Percentiles rank a stretch among this genome's conserved stretches.
Conservation (phyloP, 2,797 vertebrate genomes). For the Crenichthys baileyi region DNA sequence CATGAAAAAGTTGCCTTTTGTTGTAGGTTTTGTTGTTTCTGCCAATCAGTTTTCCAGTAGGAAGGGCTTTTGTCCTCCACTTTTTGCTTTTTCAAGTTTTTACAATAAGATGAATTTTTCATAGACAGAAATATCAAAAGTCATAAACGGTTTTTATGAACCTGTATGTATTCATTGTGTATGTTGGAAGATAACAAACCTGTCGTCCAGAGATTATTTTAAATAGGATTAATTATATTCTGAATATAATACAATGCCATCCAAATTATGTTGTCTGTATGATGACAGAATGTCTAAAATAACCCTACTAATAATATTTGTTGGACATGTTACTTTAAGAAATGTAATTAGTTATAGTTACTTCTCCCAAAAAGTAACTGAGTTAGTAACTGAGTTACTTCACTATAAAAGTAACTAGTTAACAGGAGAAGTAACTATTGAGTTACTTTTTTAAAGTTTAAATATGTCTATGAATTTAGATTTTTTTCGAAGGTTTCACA, state of each 20-base stretch:
- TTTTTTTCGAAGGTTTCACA: too few species aligned
- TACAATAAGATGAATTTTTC: background rate
- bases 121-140: background rate
- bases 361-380: too few species aligned
- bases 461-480: too few species aligned
- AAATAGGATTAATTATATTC: background rate
- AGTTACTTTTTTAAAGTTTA: too few species aligned
- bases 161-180: background rate
- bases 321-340: too few species aligned
- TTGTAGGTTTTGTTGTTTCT: constrained; percentile 57
- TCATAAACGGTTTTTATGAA: background rate
- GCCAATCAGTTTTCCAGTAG: background rate
- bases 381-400: too few species aligned
- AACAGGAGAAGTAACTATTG: too few species aligned
- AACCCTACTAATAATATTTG: background rate
- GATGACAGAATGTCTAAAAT: background rate
- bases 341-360: too few species aligned
- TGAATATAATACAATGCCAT: background rate
- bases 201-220: background rate
- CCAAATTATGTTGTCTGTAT: background rate
- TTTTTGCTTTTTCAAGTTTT: background rate
- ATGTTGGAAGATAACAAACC: background rate
- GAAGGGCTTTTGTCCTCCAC: background rate
- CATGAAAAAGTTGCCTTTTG: constrained; percentile 64
- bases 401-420: too few species aligned